A percentile compares a stretch with the other conserved stretches of the same genome.
Evolutionary conservation across 2,888 invertebrate genomes (phyloP).

Genomic region (Cyclophora punctaria): DNA sequence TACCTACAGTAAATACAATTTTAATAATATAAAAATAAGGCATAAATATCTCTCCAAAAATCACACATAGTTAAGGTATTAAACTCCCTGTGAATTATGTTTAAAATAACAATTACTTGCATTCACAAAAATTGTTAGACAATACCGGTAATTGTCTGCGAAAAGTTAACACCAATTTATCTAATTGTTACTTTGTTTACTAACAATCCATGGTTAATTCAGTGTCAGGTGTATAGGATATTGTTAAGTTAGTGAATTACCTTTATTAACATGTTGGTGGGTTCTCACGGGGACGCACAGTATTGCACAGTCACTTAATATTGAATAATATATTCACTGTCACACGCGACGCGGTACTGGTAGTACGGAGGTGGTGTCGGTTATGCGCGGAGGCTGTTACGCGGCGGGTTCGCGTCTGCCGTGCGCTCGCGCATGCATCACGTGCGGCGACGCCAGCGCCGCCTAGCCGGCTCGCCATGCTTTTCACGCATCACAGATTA

Average conservation of each 20-base stretch:
- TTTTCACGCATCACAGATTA: slow-evolving; percentile 51
- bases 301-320: slow-evolving; percentile 17
- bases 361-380: slow-evolving; percentile 36
- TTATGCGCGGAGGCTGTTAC: slow-evolving; percentile 66
- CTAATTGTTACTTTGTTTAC: slow-evolving; percentile 39
- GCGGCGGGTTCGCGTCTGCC: slow-evolving; percentile 58
- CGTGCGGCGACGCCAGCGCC: slow-evolving; percentile 60
- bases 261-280: slow-evolving; percentile 41
- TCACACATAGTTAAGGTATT: no score
- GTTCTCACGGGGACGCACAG: slow-evolving; percentile 24
- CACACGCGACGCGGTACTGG: slow-evolving; percentile 51
- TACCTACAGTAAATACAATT: no score
- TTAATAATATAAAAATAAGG: no score
- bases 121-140: slow-evolving; percentile 14
- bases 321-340: slow-evolving; percentile 34
- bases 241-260: slow-evolving; percentile 28
- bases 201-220: slow-evolving; percentile 33
- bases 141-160: slow-evolving; percentile 28
- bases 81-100: no score
- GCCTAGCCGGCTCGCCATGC: slow-evolving; percentile 48
- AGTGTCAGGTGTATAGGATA: slow-evolving; percentile 18
- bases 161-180: slow-evolving; percentile 24
- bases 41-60: no score
- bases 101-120: no score
- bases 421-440: slow-evolving; percentile 62